phyloP scores from a whole-genome alignment of 1,140 invertebrate genomes.

The Heliothis virescens region DNA sequence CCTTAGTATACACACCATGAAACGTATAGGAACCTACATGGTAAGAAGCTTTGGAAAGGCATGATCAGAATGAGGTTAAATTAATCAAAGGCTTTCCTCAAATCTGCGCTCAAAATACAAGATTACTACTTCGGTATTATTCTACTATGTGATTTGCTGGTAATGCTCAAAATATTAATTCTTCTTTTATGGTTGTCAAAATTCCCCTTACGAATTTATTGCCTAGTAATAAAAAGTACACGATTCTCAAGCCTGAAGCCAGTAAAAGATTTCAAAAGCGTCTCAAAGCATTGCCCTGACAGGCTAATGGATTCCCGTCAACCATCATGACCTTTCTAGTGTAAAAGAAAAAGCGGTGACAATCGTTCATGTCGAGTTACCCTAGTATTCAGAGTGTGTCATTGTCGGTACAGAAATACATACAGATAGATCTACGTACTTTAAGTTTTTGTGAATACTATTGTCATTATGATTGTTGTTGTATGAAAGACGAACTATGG shows the following conservation, averaged over 20 bases:
- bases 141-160: no score
- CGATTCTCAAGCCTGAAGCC: no score
- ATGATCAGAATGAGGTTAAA: no score
- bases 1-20: background rate
- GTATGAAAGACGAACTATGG: background rate
- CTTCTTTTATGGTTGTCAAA: no score
- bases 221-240: no score
- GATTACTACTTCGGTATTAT: no score
- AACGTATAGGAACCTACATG: background rate
- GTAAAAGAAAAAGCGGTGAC: constrained; percentile 22
- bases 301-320: background rate
- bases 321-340: constrained; percentile 10
- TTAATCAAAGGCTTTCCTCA: no score
- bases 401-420: constrained; percentile 17
- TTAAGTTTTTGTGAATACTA: background rate
- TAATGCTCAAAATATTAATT: no score
- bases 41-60: no score
- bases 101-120: no score
- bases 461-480: background rate
- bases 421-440: background rate
- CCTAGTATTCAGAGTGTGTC: constrained; percentile 45
- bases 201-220: no score
- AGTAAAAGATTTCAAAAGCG: background rate
- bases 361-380: constrained; percentile 20
- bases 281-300: background rate